phyloP scores from a whole-genome alignment of 2,888 invertebrate species.

The Leptinotarsa haldemani region DNA sequence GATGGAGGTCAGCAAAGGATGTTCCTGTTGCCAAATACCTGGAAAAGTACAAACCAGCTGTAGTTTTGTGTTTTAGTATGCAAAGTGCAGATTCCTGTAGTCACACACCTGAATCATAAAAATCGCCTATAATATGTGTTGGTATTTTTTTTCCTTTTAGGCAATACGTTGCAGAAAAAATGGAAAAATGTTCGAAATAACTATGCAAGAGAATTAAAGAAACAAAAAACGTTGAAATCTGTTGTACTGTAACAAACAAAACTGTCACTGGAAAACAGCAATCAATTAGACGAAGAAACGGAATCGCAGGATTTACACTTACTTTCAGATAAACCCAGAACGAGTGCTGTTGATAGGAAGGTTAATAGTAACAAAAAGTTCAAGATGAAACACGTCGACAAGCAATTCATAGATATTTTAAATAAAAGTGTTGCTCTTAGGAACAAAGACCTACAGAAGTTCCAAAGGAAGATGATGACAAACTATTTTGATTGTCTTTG shows the following conservation, averaged over 20 bases:
- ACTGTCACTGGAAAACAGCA: not conserved
- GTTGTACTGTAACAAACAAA: constrained; percentile 5
- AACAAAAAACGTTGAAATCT: constrained; percentile 15
- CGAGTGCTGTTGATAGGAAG: not conserved
- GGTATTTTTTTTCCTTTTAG: not conserved
- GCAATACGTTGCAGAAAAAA: constrained; percentile 13
- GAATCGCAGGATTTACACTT: constrained; percentile 1
- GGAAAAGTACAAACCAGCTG: too few relatives aligned
- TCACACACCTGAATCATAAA: constrained; percentile 1
- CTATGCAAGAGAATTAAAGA: not conserved
- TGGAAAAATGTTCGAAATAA: not conserved
- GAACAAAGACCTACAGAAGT: too few relatives aligned
- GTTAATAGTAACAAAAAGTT: constrained; percentile 16
- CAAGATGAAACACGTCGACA: constrained; percentile 2
- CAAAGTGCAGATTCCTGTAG: not conserved
- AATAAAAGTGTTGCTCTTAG: constrained; percentile 20
- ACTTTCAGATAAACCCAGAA: not conserved
- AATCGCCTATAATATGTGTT: constrained; percentile 3
- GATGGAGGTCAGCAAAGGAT: not conserved
- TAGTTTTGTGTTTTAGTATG: not conserved
- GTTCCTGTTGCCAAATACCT: constrained; percentile 5
- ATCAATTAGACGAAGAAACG: not conserved
- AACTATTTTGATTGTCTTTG: too few relatives aligned
- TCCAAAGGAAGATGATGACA: too few relatives aligned
- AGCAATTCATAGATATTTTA: constrained; percentile 2